Base-by-base conservation (phyloP, 2,888 invertebrate species). In the Clistopyga incitator region DNA sequence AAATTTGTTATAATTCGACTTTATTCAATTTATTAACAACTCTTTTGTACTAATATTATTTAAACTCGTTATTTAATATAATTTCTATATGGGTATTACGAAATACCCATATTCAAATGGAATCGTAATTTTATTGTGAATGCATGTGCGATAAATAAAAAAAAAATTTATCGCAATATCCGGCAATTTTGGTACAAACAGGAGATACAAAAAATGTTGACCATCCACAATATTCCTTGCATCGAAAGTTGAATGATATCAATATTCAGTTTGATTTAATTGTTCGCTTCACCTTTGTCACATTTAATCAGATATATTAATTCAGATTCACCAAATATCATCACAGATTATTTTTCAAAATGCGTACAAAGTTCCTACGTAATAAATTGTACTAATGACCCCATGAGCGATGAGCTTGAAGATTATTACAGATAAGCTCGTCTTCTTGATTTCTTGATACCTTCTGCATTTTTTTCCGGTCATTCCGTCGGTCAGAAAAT, bases 401-500 rank as follows among this genome's bases (percentile, higher is more conserved):
- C 13, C 13, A 56, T 29, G 29, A 56, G 13, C 59, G 34, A 59
- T 29, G 59, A 59, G 15, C n/a, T 8, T 29, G 29, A n/a, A 6
- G 59, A 34, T 34, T n/a, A 59, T 8, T 25, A 34, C 15, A 15
- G 59, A 59, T 59, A 59, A 59, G 59, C 29, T 56, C 25, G 25
- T 25, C 23, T 34, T 34, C 6, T n/a, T 34, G n/a, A 29, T 59
- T 59, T 34, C 6, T 34, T 34, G n/a, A 29, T 59, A 59, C 34
- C 59, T 6, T 34, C 34, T 29, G 29, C 18, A 64, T 38, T 64
- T 64, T 64, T 38, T 64, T 38, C 20, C n/a, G 13, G n/a, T 56
- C 56, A 11, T 20, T 1, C 23, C 42, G 4, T 29, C 20, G 56
- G 42, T 64, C 10, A 64, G 38, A 8, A 56, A 56, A 56, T 56